Conservation (phyloP, 2,888 invertebrate species). For the Synanthedon myopaeformis region DNA sequence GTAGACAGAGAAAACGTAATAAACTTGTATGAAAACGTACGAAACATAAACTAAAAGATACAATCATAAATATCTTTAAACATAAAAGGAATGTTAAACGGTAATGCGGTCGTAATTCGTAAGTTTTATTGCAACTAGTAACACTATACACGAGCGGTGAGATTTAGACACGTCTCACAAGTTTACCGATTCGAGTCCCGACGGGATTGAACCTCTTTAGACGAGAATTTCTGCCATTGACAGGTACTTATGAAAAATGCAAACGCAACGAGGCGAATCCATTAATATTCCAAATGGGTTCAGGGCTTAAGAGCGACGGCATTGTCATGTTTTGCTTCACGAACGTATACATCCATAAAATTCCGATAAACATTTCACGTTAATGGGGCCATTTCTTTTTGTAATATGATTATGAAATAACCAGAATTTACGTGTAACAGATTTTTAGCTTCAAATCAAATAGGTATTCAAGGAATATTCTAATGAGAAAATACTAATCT, state of each 20-base stretch:
- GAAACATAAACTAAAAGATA: no score
- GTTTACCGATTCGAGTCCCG: background rate
- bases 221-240: constrained; percentile 15
- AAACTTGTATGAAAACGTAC: no score
- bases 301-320: constrained; percentile 15
- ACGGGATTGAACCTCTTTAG: constrained; percentile 7
- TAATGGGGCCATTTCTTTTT: background rate
- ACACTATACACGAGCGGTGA: background rate
- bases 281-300: constrained; percentile 23
- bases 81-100: no score
- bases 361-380: background rate
- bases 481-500: no score
- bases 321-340: constrained; percentile 1
- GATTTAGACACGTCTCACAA: background rate
- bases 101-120: no score
- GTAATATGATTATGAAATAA: background rate
- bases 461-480: no score
- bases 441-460: no score
- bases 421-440: background rate
- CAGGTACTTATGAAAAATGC: constrained; percentile 9
- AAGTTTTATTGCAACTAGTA: background rate
- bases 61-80: no score
- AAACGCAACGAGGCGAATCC: constrained; percentile 8
- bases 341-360: background rate
- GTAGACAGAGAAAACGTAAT: no score